phyloP scores from a whole-genome alignment of 2,113 vertebrate species.

The Cichladusa arquata region DNA sequence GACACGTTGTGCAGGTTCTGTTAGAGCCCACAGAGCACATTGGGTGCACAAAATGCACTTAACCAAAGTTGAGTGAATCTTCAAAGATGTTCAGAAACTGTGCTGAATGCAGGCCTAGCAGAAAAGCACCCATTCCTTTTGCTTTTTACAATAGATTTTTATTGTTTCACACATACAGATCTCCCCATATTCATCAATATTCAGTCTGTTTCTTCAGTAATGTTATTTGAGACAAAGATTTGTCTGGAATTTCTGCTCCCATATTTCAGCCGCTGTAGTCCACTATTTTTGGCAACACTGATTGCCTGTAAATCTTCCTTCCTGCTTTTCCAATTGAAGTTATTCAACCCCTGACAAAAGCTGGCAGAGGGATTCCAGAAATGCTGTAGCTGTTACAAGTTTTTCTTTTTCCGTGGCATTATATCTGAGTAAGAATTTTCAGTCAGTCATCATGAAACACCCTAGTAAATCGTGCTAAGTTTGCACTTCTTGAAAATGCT shows the following conservation, averaged over 20 bases:
- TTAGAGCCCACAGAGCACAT: neutral
- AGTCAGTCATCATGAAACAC: neutral
- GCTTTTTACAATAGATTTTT: neutral
- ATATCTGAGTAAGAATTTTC: neutral
- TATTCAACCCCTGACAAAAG: neutral
- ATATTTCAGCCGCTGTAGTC: neutral
- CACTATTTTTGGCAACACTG: neutral
- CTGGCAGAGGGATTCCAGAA: neutral
- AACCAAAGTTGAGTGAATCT: neutral
- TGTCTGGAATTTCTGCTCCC: neutral
- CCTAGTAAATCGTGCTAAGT: neutral
- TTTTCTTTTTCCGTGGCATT: neutral
- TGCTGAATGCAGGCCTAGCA: neutral
- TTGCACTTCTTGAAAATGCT: neutral
- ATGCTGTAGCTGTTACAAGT: neutral
- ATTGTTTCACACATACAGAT: neutral
- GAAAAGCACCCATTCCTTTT: neutral
- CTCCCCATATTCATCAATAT: neutral
- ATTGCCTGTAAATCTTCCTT: neutral
- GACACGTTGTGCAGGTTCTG: neutral
- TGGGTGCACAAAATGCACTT: neutral
- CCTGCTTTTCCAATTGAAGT: neutral
- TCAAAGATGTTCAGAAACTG: neutral
- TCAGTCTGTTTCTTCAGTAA: neutral
- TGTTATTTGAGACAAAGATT: neutral